These are phyloP conservation scores for Probaryconus sp. DNA, from an alignment of 1,140 invertebrate species.

Conservation along the genomic window DNA sequence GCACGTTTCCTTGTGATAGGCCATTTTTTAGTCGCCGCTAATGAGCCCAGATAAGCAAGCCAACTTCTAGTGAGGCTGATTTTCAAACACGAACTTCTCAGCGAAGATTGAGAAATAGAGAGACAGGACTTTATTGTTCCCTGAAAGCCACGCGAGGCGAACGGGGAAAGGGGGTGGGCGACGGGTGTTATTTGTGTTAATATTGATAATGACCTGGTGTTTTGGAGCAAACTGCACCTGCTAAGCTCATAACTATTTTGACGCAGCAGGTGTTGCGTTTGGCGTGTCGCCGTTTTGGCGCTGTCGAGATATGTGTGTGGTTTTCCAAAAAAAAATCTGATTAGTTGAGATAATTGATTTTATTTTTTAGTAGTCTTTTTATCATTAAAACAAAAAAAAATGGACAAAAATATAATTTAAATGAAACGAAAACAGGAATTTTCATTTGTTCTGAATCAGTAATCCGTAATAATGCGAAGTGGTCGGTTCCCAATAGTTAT, in stretches of 20 bases:
- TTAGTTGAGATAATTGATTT: too few relatives aligned
- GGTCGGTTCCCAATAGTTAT: conserved; percentile 56
- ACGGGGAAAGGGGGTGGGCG: too few relatives aligned
- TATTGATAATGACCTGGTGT: conserved; percentile 16
- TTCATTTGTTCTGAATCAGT: conserved; percentile 65
- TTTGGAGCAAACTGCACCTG: conserved; percentile 25
- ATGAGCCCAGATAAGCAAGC: conserved; percentile 54
- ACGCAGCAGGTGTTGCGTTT: conserved; percentile 13
- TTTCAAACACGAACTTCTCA: conserved; percentile 10
- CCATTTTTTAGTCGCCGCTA: conserved; percentile 46
- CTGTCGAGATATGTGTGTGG: too few relatives aligned
- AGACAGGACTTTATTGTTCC: conserved; percentile 16
- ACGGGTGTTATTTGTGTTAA: conserved; percentile 25
- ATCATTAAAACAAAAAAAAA: too few relatives aligned
- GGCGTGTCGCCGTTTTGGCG: too few relatives aligned
- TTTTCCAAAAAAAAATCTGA: too few relatives aligned
- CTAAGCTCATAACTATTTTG: conserved; percentile 17
- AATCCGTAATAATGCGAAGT: conserved; percentile 67
- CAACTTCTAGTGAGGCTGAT: conserved; percentile 33
- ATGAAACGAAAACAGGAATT: too few relatives aligned
- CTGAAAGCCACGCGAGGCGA: conserved; percentile 1
- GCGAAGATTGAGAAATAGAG: neutral
- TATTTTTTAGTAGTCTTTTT: too few relatives aligned
- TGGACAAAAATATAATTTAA: too few relatives aligned
- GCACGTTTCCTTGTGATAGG: conserved; percentile 44